A percentile compares a stretch with the other conserved stretches of the same genome.
Evolutionary conservation across 2,113 vertebrate genomes (phyloP).

Genomic region (Neolamprologus cancellatus): DNA sequence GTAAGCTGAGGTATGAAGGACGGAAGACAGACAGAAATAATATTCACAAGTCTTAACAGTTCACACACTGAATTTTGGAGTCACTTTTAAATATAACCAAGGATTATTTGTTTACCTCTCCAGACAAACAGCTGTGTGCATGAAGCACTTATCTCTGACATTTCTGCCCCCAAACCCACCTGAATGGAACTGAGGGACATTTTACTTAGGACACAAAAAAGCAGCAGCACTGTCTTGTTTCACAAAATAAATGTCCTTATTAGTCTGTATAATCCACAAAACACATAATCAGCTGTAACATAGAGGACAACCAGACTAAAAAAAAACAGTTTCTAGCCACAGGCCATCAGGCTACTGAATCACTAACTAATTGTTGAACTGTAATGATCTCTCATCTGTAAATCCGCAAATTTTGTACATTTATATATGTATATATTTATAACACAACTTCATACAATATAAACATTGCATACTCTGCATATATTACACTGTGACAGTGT

Average conservation of each 20-base stretch:
- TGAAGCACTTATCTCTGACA: neutral
- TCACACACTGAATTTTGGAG: neutral
- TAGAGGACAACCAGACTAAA: neutral
- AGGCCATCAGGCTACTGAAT: neutral
- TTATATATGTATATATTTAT: neutral
- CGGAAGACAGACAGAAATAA: neutral
- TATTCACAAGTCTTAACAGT: neutral
- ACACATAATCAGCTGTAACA: neutral
- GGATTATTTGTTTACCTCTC: neutral
- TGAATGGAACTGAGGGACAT: fast-evolving
- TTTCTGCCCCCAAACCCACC: neutral
- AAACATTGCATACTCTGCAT: neutral
- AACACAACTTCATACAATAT: neutral
- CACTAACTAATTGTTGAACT: neutral
- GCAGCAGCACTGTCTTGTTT: neutral
- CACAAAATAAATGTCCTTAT: neutral
- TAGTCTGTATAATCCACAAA: neutral
- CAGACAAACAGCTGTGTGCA: neutral
- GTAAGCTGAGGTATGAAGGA: neutral
- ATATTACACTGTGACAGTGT: neutral
- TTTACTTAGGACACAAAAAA: neutral
- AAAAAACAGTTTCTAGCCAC: fast-evolving
- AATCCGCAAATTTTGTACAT: neutral
- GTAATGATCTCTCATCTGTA: neutral
- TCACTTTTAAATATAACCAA: neutral